These are phyloP conservation scores for Zosterops pallidus DNA, from an alignment of 2,113 vertebrate genomes.

Conservation along the genomic window DNA sequence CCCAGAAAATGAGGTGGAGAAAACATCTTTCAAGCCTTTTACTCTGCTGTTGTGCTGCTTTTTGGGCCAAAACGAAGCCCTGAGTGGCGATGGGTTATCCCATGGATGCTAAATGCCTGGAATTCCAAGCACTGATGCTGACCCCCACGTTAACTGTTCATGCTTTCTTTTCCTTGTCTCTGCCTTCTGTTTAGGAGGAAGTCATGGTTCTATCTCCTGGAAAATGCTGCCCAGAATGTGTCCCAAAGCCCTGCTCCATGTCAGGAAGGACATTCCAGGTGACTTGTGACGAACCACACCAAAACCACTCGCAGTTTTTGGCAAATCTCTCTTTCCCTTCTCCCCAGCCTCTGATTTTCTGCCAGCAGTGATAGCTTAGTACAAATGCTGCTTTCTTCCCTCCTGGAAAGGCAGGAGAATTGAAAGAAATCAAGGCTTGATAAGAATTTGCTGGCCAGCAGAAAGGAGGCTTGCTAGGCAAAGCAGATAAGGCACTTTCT, in stretches of 20 bases:
- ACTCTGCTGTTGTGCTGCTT: neutral
- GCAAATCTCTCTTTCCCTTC: neutral
- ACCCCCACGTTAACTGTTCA: rapidly evolving
- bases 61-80: neutral
- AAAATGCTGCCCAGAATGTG: conserved; percentile 89
- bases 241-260: conserved; percentile 80
- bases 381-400: neutral
- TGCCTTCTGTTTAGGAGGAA: conserved; percentile 79
- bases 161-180: neutral
- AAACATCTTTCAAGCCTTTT: neutral
- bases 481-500: neutral
- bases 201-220: conserved; percentile 79
- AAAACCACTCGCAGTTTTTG: neutral
- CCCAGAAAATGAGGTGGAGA: neutral
- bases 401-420: neutral
- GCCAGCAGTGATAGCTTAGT: conserved; percentile 1
- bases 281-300: neutral
- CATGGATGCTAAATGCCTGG: neutral
- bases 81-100: neutral
- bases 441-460: conserved; percentile 57
- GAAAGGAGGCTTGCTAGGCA: neutral
- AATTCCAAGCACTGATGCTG: neutral
- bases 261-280: conserved; percentile 82
- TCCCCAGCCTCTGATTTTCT: neutral
- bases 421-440: conserved; percentile 26